Conservation (phyloP, 2,888 invertebrate genomes). For the Trachelus tabidus region DNA sequence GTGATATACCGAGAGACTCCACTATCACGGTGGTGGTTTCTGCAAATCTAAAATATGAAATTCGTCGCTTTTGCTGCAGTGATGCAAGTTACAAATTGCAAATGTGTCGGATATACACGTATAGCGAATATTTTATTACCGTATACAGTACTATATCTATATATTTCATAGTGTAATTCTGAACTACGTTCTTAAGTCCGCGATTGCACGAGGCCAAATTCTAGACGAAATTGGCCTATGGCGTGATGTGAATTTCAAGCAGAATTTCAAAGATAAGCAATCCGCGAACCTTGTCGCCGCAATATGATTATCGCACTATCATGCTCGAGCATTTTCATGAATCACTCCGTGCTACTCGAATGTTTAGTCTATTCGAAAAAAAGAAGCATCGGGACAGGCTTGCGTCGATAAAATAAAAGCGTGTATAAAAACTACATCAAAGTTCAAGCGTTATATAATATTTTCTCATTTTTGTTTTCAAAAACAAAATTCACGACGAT, state of each 20-base stretch:
- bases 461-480: background rate
- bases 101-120: background rate
- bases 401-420: background rate
- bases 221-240: slow-evolving; percentile 15
- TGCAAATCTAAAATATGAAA: background rate
- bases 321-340: background rate
- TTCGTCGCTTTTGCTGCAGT: background rate
- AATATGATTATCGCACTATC: background rate
- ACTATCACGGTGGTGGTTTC: background rate
- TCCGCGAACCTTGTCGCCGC: background rate
- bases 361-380: background rate
- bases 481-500: background rate
- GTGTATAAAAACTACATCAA: background rate
- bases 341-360: background rate
- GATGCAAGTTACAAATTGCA: background rate
- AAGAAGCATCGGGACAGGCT: background rate
- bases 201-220: background rate
- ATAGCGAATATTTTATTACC: background rate
- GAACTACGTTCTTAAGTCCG: background rate
- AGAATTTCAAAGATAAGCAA: background rate
- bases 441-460: background rate
- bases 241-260: slow-evolving; percentile 16
- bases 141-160: background rate
- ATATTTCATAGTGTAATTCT: background rate
- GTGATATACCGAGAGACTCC: background rate